Conservation (phyloP, 2,888 invertebrate species). For the Anthrax anthrax region DNA sequence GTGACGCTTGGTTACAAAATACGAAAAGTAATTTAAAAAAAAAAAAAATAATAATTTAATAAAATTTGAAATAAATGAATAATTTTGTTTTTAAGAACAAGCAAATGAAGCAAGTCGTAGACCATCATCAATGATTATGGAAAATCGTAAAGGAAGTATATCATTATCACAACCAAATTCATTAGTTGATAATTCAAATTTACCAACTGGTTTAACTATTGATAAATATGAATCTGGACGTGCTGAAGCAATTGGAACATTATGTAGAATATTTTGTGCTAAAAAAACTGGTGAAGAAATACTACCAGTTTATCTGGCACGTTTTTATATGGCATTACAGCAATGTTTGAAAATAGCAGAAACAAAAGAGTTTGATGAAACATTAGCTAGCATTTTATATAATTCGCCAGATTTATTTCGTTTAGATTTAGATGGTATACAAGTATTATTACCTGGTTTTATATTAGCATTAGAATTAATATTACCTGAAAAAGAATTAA, state of each 20-base stretch:
- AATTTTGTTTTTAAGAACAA: conserved; percentile 23
- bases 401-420: conserved; percentile 80
- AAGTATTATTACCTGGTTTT: conserved; percentile 79
- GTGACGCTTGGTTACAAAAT: conserved; percentile 44
- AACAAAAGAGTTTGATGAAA: conserved; percentile 55
- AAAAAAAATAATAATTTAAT: not conserved
- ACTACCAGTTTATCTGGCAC: conserved; percentile 78
- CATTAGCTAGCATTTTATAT: conserved; percentile 73
- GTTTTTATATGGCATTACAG: conserved; percentile 83
- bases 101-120: conserved; percentile 41
- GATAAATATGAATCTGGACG: conserved; percentile 71
- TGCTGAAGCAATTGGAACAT: conserved; percentile 87
- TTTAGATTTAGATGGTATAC: conserved; percentile 82
- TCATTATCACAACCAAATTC: conserved; percentile 50
- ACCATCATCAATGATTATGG: conserved; percentile 51
- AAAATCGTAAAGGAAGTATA: conserved; percentile 39
- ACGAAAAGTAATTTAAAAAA: conserved; percentile 35
- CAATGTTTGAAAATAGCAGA: conserved; percentile 64
- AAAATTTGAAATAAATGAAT: too few relatives aligned
- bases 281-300: conserved; percentile 87
- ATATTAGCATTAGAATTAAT: conserved; percentile 83
- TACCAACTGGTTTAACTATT: conserved; percentile 55
- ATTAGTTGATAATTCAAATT: conserved; percentile 48
- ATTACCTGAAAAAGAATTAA: conserved; percentile 70
- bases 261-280: conserved; percentile 91